Evolutionary conservation across 2,888 invertebrate genomes (phyloP).

Genomic region (Aporophyla nigra): DNA sequence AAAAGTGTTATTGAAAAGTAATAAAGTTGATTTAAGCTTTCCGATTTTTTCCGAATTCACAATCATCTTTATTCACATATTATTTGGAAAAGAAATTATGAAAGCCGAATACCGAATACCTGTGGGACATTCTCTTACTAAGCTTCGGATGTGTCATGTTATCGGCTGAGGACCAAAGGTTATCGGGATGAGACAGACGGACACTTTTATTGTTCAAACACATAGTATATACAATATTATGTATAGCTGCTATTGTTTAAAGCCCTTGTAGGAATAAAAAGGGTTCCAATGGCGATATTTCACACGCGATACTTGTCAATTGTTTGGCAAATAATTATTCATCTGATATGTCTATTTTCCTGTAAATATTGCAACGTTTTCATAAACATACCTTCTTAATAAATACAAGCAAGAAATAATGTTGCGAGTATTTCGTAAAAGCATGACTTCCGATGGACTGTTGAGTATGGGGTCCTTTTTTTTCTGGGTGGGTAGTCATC

Average conservation of each 20-base stretch:
- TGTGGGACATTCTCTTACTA: neutral
- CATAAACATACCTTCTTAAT: no score
- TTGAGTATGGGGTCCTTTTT: no score
- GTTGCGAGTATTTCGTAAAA: no score
- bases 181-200: conserved; percentile 38
- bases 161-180: conserved; percentile 34
- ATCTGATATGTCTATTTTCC: neutral
- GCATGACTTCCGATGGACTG: no score
- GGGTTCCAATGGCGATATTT: neutral
- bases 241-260: conserved; percentile 7
- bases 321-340: neutral
- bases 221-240: conserved; percentile 1
- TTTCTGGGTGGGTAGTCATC: no score
- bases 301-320: neutral
- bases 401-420: no score
- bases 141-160: neutral
- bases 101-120: neutral
- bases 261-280: neutral
- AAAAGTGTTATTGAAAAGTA: neutral
- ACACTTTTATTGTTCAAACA: conserved; percentile 14
- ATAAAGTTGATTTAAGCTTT: neutral
- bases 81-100: neutral
- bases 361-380: neutral
- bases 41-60: no score
- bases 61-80: no score